Percentiles rank a stretch among this genome's conserved stretches.
phyloP scores from a whole-genome alignment of 1,140 invertebrate genomes.

The Schlechtendalia chinensis region DNA sequence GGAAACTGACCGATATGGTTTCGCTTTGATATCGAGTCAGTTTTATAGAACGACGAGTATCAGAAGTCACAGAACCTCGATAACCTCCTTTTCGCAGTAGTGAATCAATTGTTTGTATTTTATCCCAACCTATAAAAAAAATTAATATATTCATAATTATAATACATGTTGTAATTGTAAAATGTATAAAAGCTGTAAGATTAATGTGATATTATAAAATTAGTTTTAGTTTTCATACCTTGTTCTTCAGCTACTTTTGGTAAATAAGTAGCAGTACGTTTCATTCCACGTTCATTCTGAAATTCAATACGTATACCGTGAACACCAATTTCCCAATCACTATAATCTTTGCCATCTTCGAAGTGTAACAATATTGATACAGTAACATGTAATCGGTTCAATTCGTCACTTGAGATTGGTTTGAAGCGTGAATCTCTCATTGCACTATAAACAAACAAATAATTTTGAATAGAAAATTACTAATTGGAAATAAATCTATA shows the following conservation, averaged over 20 bases:
- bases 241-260: constrained; percentile 97
- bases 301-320: constrained; percentile 99
- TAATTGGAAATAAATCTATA: background rate
- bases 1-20: constrained; percentile 78
- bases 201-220: background rate
- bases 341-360: constrained; percentile 90
- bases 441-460: constrained; percentile 68
- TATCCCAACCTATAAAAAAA: constrained; percentile 77
- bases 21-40: constrained; percentile 93
- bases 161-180: background rate
- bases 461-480: background rate
- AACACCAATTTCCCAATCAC: constrained; percentile 96
- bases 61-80: constrained; percentile 84
- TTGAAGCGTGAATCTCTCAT: constrained; percentile 96
- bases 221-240: constrained; percentile 68
- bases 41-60: constrained; percentile 83
- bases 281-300: constrained; percentile 89
- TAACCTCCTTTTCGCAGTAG: constrained; percentile 95
- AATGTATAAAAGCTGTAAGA: background rate
- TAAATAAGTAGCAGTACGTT: constrained; percentile 95
- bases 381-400: constrained; percentile 86
- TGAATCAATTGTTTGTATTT: constrained; percentile 96
- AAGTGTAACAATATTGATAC: constrained; percentile 94
- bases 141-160: background rate
- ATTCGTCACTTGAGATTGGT: constrained; percentile 91